phyloP scores from a whole-genome alignment of 2,797 vertebrate genomes.

The Lophius americanus region DNA sequence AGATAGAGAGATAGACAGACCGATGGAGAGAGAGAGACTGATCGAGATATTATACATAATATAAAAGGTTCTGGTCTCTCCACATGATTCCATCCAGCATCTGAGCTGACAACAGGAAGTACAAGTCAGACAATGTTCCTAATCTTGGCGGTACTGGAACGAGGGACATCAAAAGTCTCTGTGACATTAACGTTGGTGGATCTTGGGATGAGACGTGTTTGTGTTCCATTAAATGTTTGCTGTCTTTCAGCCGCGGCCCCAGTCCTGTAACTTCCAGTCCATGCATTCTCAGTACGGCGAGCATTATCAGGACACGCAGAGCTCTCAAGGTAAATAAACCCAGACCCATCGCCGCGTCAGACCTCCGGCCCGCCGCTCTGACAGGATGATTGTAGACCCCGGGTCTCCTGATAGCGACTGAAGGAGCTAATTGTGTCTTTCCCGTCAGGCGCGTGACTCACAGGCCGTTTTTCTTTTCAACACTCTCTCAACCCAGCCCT shows the following conservation, averaged over 20 bases:
- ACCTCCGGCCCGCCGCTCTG: slow-evolving; percentile 18
- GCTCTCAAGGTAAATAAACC: slow-evolving; percentile 91
- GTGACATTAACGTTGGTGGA: no score
- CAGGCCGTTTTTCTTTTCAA: slow-evolving; percentile 59
- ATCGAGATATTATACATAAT: no score
- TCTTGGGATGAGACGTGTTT: no score
- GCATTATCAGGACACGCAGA: slow-evolving; percentile 92
- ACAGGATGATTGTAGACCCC: slow-evolving; percentile 42
- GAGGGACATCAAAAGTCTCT: no score
- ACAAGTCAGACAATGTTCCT: no score
- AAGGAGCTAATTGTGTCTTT: slow-evolving; percentile 66
- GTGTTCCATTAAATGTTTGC: slow-evolving; percentile 23
- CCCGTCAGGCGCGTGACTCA: slow-evolving; percentile 71
- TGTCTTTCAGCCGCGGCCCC: slow-evolving; percentile 88
- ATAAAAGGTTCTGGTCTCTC: no score
- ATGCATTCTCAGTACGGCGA: slow-evolving; percentile 92
- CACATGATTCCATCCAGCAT: no score
- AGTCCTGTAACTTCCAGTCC: slow-evolving; percentile 90
- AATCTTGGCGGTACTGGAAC: no score
- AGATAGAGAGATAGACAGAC: no score
- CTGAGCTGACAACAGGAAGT: no score
- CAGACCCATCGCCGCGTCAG: slow-evolving; percentile 23
- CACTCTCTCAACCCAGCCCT: slow-evolving; percentile 57
- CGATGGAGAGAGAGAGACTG: no score
- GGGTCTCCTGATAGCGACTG: slow-evolving; percentile 38